A percentile compares a stretch with the other conserved stretches of the same genome.
phyloP scores from a whole-genome alignment of 2,113 vertebrate species.

The Cnemophilus loriae region DNA sequence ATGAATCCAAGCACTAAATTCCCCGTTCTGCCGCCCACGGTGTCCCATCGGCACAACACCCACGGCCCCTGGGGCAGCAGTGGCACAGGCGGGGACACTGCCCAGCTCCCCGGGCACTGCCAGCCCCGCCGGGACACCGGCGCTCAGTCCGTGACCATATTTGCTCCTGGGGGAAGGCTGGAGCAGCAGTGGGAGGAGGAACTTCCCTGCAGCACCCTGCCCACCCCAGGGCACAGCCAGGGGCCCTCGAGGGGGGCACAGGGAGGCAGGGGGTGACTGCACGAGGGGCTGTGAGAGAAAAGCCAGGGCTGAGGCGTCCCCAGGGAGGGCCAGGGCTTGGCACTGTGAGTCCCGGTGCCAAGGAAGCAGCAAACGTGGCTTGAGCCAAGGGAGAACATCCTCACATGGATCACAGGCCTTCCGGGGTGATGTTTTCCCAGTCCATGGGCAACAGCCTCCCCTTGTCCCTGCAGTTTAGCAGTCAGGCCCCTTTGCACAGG shows the following conservation, averaged over 20 bases:
- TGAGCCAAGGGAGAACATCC: background rate
- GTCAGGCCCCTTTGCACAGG: background rate
- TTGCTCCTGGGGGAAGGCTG: background rate
- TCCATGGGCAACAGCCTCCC: rapidly evolving
- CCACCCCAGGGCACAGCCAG: background rate
- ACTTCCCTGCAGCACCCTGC: background rate
- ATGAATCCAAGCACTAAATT: background rate
- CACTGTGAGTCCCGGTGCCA: rapidly evolving
- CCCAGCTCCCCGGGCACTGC: background rate
- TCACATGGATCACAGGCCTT: rapidly evolving
- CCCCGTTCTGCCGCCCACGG: rapidly evolving
- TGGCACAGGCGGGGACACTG: background rate
- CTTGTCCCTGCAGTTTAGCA: background rate
- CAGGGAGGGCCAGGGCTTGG: background rate
- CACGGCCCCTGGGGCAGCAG: background rate
- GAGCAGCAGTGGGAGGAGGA: rapidly evolving
- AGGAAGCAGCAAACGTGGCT: background rate
- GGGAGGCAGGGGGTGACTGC: rapidly evolving
- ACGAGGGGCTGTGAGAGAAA: background rate
- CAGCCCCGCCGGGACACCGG: background rate
- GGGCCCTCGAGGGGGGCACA: background rate
- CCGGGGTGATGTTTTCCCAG: background rate
- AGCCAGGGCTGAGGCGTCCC: rapidly evolving
- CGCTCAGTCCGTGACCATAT: rapidly evolving
- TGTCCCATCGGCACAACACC: rapidly evolving